phyloP scores from a whole-genome alignment of 2,797 vertebrate genomes.

The Oryzias sinensis region DNA sequence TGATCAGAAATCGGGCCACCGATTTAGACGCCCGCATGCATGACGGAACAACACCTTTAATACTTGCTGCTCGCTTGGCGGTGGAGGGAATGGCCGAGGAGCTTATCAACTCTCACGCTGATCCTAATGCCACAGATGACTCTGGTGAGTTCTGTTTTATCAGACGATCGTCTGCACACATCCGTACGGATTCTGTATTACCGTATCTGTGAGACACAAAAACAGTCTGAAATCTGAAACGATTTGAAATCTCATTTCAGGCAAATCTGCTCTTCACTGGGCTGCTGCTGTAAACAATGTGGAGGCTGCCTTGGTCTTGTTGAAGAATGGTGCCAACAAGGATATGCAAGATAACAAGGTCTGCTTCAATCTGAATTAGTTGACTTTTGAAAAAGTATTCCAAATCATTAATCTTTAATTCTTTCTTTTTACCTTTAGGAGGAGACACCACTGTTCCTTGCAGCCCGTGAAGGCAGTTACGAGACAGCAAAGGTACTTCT shows the following conservation, averaged over 20 bases:
- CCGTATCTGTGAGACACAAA: slow-evolving; percentile 9
- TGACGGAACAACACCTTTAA: slow-evolving; percentile 93
- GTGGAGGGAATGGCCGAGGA: slow-evolving; percentile 98
- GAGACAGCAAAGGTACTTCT: slow-evolving; percentile 94
- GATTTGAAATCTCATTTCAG: slow-evolving; percentile 60
- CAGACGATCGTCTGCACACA: slow-evolving; percentile 2
- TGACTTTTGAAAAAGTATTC: neutral
- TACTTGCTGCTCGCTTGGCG: slow-evolving; percentile 90
- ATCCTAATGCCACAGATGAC: slow-evolving; percentile 94
- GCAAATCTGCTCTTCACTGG: slow-evolving; percentile 98
- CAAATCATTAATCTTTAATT: neutral
- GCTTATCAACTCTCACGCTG: slow-evolving; percentile 95
- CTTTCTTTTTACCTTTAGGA: slow-evolving; percentile 76
- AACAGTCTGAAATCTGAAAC: slow-evolving; percentile 9
- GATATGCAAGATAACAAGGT: slow-evolving; percentile 99
- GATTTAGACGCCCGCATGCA: slow-evolving; percentile 98
- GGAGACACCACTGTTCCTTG: slow-evolving; percentile 94
- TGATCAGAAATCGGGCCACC: slow-evolving; percentile 96
- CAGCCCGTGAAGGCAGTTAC: slow-evolving; percentile 94
- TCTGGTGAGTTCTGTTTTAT: slow-evolving; percentile 79
- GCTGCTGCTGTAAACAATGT: slow-evolving; percentile 96
- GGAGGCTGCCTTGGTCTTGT: slow-evolving; percentile 88
- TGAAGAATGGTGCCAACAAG: slow-evolving; percentile 97
- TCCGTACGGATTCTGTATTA: neutral
- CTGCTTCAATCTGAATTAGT: neutral